Percentiles rank a stretch among this genome's conserved stretches.
Conservation (phyloP, 2,888 invertebrate species). For the Noctua comes region DNA sequence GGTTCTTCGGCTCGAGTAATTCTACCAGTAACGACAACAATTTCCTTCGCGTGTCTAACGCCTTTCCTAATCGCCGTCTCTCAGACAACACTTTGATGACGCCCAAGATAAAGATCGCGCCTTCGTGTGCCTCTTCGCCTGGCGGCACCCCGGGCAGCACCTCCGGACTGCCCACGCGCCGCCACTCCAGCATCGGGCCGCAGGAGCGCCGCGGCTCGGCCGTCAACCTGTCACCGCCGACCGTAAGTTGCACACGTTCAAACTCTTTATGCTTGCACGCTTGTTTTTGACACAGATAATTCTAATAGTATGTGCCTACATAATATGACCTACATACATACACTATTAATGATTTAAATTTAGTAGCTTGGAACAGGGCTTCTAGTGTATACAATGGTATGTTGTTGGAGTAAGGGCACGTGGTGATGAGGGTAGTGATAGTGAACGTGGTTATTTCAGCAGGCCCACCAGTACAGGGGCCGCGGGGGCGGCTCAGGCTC, state of each 20-base stretch:
- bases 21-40: conserved; percentile 95
- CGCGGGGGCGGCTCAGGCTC: conserved; percentile 94
- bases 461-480: conserved; percentile 92
- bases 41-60: conserved; percentile 95
- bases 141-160: conserved; percentile 93
- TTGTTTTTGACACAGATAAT: conserved; percentile 55
- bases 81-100: conserved; percentile 98
- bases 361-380: conserved; percentile 59
- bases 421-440: conserved; percentile 78
- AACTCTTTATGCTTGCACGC: conserved; percentile 62
- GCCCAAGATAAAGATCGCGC: conserved; percentile 96
- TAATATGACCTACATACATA: conserved; percentile 48
- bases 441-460: conserved; percentile 85
- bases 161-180: conserved; percentile 94
- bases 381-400: conserved; percentile 49
- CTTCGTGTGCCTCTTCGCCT: conserved; percentile 96
- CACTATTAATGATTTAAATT: conserved; percentile 49
- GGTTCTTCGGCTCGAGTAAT: conserved; percentile 96
- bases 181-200: conserved; percentile 97
- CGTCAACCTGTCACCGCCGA: conserved; percentile 96
- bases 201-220: conserved; percentile 96
- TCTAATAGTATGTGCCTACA: conserved; percentile 54
- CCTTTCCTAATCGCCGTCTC: conserved; percentile 96
- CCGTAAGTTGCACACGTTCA: conserved; percentile 91
- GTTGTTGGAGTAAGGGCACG: conserved; percentile 54